Conservation (phyloP, 2,797 vertebrate species). For the Lates japonicus region DNA sequence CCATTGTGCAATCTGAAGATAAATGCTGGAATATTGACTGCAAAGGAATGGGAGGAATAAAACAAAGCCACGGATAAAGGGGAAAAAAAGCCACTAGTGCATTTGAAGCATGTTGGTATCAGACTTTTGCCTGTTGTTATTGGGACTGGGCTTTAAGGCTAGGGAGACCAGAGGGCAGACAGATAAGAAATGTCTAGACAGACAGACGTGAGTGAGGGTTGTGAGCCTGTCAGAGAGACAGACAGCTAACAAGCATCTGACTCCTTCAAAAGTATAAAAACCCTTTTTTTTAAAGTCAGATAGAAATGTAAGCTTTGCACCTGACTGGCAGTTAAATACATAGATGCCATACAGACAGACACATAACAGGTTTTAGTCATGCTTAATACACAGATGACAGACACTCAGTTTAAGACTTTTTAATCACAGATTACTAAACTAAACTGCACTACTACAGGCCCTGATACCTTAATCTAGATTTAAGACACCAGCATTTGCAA, state of each 20-base stretch:
- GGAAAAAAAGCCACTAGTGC: background rate
- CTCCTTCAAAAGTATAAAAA: conserved; percentile 6
- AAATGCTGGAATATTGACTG: conserved; percentile 20
- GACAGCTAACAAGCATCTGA: conserved; percentile 17
- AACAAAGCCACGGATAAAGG: background rate
- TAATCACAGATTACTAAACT: conserved; percentile 26
- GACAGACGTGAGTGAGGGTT: conserved; percentile 15
- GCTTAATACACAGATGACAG: conserved; percentile 10
- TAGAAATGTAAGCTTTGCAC: background rate
- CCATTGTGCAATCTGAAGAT: conserved; percentile 21
- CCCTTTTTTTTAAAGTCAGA: background rate
- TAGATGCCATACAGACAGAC: conserved; percentile 3
- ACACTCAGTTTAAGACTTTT: conserved; percentile 18
- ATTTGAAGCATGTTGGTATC: conserved; percentile 9
- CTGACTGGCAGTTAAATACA: conserved; percentile 14
- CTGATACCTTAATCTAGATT: conserved; percentile 11
- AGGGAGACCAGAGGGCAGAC: conserved; percentile 15
- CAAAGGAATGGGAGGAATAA: background rate
- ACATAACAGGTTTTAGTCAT: conserved; percentile 21
- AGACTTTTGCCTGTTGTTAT: conserved; percentile 5
- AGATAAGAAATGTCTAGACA: conserved; percentile 22
- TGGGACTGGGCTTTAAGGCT: background rate
- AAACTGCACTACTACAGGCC: background rate
- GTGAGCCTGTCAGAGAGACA: conserved; percentile 31
- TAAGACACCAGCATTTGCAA: background rate